A percentile compares a stretch with the other conserved stretches of the same genome.
These are phyloP conservation scores for Erynnis tages DNA, from an alignment of 2,888 invertebrate genomes.

Conservation along the genomic window DNA sequence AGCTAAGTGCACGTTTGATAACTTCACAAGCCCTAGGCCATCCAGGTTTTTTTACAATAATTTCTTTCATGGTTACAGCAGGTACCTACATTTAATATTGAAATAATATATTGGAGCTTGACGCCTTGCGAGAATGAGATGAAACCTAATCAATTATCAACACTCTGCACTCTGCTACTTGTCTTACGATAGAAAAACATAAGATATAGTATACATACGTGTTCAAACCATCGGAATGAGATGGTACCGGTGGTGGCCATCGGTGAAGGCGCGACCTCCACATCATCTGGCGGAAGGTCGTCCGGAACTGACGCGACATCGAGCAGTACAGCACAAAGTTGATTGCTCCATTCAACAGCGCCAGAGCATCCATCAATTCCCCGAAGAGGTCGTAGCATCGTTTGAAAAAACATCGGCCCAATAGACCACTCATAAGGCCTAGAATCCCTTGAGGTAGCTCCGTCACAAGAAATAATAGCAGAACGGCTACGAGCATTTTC, in stretches of 20 bases:
- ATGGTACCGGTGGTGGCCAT: constrained; percentile 73
- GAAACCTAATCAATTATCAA: too few relatives aligned
- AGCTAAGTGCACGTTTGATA: too few relatives aligned
- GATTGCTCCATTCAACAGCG: constrained; percentile 94
- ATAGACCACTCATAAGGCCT: constrained; percentile 62
- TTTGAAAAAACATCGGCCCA: constrained; percentile 87
- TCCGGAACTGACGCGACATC: constrained; percentile 96
- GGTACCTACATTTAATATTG: too few relatives aligned
- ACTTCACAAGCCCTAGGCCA: too few relatives aligned
- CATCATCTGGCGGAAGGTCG: constrained; percentile 73
- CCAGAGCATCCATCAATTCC: constrained; percentile 94
- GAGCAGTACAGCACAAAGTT: constrained; percentile 97
- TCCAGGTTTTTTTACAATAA: too few relatives aligned
- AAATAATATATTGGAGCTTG: too few relatives aligned
- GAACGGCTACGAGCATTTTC: constrained; percentile 92
- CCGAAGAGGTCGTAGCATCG: constrained; percentile 91
- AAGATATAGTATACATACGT: constrained; percentile 81
- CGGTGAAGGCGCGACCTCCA: constrained; percentile 69
- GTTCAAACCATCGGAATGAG: constrained; percentile 83
- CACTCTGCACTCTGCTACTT: too few relatives aligned
- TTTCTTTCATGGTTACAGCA: too few relatives aligned
- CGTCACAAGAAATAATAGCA: constrained; percentile 92
- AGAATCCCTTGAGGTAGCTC: constrained; percentile 92
- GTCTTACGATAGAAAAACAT: too few relatives aligned
- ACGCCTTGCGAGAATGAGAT: too few relatives aligned